Base-by-base conservation (phyloP, 2,113 vertebrate genomes). In the Corythaixoides concolor region DNA sequence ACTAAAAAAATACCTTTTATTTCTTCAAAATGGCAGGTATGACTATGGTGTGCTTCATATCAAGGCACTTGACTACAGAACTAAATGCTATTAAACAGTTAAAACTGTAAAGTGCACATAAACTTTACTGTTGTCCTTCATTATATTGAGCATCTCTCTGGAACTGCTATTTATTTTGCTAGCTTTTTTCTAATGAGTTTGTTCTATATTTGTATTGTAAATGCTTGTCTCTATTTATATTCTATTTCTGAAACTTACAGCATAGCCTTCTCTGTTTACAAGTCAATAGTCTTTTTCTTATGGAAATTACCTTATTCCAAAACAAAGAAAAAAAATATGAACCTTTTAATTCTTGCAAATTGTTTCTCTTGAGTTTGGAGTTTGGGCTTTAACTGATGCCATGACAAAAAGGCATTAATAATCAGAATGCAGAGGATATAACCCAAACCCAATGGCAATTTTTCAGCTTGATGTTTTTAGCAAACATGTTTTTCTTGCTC, bases 121-220 rank as follows among this genome's bases (percentile, higher is more conserved):
- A 93, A 60, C 64, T 85, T 93, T 63, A 67, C 56, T 72, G 49
- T 56, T 85, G 69, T 56, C 62, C 67, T 94, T 43, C 62, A 45
- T 79, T 64, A 88, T 33, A 53, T 0, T 52, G 14, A 91, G 58
- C 12, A 69, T 76, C 49, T 88, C 70, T 72, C 62, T 76, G 30
- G 39, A 96, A 66, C 30, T 30, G n/a, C 47, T 93, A 68, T 79
- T 95, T 94, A 66, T 84, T 93, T 91, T 91, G 41, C 74, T 91
- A 13, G 52, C 8, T n/a, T 72, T 89, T 74, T 78, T 9, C 74
- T 82, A 93, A 97, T 64, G 39, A 88, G 58, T 83, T 94, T 88
- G 26, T 87, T 88, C 60, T 94, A 20, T 35, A 68, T 90, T 93
- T 93, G 53, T 87, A 78, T 59, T 92, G 39, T 58, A 91, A 88